Base-by-base conservation (phyloP, 2,113 vertebrate genomes). In the Pteruthius melanotis region DNA sequence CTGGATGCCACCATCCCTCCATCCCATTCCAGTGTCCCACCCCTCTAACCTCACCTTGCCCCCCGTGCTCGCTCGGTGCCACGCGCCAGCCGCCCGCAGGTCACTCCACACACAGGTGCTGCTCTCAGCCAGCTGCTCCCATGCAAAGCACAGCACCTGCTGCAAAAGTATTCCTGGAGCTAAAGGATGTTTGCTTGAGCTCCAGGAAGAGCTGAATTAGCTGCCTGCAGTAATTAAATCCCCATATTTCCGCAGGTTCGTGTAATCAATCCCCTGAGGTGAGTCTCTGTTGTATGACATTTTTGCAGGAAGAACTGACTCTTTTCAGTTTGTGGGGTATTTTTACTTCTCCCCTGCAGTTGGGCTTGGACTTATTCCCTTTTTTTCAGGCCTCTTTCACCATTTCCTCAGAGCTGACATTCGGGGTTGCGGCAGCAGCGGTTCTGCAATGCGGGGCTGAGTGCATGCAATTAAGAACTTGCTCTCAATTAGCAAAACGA, bases 11-110 rank as follows among this genome's bases (percentile, higher is more conserved):
- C 44, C 65, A 28, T 3, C n/a, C 1, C 49, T 74, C 17, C 42
- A 30, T 9, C 16, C 1, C 1, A 0, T 22, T 8, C 17, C 4
- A 0, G 37, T 2, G 13, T 26, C 53, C 49, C 78, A 22, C 2
- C 18, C 26, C 12, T 1, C 11, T 0, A 3, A 11, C 3, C n/a
- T 24, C 79, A 28, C 12, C 89, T 7, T 1, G 44, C 4, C 49
- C 45, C 2, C 54, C 2, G 8, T 4, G 75, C 37, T 1, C 0
- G 7, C 59, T 15, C 39, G 0, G 28, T 8, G 39, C 2, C 76
- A 12, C 84, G 5, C 1, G 0, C 20, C 75, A 23, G 92, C 33
- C 1, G 1, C 63, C 4, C 2, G 15, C 44, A 27, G n/a, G 33
- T 23, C 15, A 70, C 87, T 37, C 83, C 59, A 6, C 3, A 4